phyloP scores from a whole-genome alignment of 2,113 vertebrate genomes.

The Lophotis ruficrista region DNA sequence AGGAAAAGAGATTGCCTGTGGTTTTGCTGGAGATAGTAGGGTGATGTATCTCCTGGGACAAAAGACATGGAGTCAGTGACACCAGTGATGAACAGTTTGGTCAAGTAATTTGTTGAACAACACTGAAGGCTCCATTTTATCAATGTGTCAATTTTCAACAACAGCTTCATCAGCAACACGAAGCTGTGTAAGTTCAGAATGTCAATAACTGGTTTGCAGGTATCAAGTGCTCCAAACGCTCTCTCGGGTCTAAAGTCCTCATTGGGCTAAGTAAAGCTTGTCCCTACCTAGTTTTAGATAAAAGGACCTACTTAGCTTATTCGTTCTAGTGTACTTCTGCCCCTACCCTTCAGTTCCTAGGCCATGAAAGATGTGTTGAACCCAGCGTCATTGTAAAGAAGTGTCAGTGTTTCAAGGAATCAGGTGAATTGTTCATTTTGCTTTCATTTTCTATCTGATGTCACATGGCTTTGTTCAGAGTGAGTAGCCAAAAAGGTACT shows the following conservation, averaged over 20 bases:
- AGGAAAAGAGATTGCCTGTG: background rate
- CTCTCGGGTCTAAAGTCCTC: background rate
- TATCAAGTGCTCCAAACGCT: background rate
- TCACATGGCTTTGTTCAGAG: background rate
- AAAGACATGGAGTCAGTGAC: background rate
- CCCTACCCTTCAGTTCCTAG: background rate
- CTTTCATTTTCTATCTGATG: background rate
- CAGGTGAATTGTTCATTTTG: background rate
- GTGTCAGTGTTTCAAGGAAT: background rate
- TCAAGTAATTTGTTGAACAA: background rate
- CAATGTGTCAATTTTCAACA: background rate
- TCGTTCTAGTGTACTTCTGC: fast-evolving
- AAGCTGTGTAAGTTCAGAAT: background rate
- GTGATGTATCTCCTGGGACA: background rate
- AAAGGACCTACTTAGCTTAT: background rate
- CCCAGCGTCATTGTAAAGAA: background rate
- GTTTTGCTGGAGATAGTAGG: background rate
- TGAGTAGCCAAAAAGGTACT: background rate
- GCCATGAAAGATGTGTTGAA: background rate
- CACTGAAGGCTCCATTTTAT: background rate
- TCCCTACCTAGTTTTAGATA: background rate
- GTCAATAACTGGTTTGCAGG: background rate
- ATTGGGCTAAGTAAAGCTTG: background rate
- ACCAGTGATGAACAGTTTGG: background rate
- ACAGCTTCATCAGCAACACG: background rate